Base-by-base conservation (phyloP, 2,113 vertebrate species). In the Notothenia coriiceps region DNA sequence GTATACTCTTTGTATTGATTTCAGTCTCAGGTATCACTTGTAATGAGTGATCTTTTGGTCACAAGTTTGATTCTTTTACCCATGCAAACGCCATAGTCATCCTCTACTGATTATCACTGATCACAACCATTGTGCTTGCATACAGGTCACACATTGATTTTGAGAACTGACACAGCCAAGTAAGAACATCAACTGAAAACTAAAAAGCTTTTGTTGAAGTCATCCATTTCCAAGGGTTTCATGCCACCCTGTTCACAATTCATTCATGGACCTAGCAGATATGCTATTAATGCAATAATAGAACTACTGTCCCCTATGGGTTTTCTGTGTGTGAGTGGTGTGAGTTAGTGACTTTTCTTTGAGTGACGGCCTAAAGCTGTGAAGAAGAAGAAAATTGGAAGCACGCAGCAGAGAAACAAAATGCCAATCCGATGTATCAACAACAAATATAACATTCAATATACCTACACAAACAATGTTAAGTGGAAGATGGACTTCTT, bases 391-490 rank as follows among this genome's bases (percentile, higher is more conserved):
- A 43, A 52, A 15, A 68, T 82, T 85, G 84, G 86, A 81, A 79
- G 59, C 68, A 64, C 74, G 81, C 83, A 78, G 60, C 72, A 59
- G 52, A 62, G 13, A 69, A 79, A 89, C 78, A 88, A 84, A 87
- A 80, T 54, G 47, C 69, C 43, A 5, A 74, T 55, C 20, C 13
- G 12, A 20, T 43, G 43, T 55, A 73, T 67, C 70, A 76, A 84
- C 77, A 65, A 18, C 71, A 65, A 79, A 61, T 33, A 55, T 67
- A 59, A 70, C 18, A 68, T 56, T 61, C 57, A 46, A 76, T 49
- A 57, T 40, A 10, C 35, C 14, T 40, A 5, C 13, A 40, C 44
- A 25, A 70, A 50, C 13, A 8, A 13, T 18, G 20, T 14, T 44
- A 29, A 13, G 2, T 6, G 10, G 43, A 43, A 25, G 55, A 79